phyloP scores from a whole-genome alignment of 2,888 invertebrate genomes.

The Rotaria socialis region DNA sequence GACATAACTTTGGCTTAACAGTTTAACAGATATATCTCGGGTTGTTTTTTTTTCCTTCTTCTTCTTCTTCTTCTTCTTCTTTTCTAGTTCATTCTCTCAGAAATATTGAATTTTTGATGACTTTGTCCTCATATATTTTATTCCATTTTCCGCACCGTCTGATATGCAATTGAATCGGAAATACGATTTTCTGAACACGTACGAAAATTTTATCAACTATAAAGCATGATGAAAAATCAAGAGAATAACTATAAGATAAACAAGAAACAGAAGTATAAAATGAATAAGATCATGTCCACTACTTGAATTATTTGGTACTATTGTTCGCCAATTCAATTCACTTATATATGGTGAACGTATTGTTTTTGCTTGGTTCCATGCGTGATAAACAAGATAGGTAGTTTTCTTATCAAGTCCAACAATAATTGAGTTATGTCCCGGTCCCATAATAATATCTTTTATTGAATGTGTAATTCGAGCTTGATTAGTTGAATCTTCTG shows the following conservation, averaged over 20 bases:
- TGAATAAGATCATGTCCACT: neutral
- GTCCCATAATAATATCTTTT: neutral
- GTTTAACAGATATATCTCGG: neutral
- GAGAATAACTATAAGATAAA: neutral
- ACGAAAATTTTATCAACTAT: neutral
- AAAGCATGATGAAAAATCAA: neutral
- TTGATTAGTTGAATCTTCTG: neutral
- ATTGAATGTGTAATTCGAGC: neutral
- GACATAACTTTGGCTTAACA: neutral
- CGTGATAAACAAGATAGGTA: constrained; percentile 6
- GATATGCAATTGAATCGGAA: constrained; percentile 1
- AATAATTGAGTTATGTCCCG: constrained; percentile 2
- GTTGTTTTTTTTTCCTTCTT: neutral
- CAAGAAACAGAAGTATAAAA: neutral
- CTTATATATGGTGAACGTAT: constrained; percentile 4
- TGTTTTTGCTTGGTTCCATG: neutral
- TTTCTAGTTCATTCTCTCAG: neutral
- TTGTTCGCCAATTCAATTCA: neutral
- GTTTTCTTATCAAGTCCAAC: neutral
- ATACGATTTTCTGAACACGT: neutral
- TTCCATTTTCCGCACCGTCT: neutral
- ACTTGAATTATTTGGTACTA: neutral
- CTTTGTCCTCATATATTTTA: neutral
- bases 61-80: too few species aligned
- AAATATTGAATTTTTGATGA: neutral